Evolutionary conservation across 2,113 vertebrate genomes (phyloP).

Genomic region (Caloenas nicobarica): DNA sequence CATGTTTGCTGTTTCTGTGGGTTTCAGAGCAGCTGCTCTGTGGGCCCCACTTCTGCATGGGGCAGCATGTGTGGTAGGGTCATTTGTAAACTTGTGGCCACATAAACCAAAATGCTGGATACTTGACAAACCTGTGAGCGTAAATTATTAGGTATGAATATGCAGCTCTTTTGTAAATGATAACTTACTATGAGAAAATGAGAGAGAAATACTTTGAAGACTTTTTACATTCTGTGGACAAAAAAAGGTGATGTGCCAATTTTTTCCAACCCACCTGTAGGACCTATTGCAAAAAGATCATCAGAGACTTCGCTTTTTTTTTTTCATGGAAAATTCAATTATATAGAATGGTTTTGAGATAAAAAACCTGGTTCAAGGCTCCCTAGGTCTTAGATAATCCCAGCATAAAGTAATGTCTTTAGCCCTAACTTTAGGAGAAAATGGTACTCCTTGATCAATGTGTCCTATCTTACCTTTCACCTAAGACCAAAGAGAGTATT

Average conservation of each 20-base stretch:
- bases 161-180: neutral
- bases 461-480: neutral
- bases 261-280: neutral
- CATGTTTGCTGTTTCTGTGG: neutral
- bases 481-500: neutral
- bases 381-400: neutral
- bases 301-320: neutral
- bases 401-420: neutral
- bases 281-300: neutral
- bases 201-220: neutral
- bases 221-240: neutral
- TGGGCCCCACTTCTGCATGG: neutral
- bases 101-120: neutral
- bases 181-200: neutral
- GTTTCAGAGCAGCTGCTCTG: neutral
- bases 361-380: neutral
- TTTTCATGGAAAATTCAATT: neutral
- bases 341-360: neutral
- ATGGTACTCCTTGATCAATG: rapidly evolving
- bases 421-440: neutral
- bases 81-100: neutral
- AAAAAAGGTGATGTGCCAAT: neutral
- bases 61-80: rapidly evolving
- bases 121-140: neutral
- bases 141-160: neutral